Conservation (phyloP, 2,888 invertebrate species). For the Odontothrips loti region DNA sequence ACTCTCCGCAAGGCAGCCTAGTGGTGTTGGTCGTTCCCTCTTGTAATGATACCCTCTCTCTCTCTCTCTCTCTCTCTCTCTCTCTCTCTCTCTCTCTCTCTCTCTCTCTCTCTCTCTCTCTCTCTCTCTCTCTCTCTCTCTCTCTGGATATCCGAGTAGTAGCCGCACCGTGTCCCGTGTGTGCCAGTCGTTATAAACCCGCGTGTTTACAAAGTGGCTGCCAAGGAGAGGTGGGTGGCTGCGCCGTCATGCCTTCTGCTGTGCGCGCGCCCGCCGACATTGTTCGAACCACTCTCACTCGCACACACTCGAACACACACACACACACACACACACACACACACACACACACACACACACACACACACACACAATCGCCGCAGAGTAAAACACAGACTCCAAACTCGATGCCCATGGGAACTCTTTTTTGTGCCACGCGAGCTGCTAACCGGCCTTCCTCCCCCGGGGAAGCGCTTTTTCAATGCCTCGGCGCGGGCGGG, state of each 20-base stretch:
- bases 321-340: conserved; percentile 1
- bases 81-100: background rate
- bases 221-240: conserved; percentile 11
- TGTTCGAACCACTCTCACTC: background rate
- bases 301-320: background rate
- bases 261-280: background rate
- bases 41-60: background rate
- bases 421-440: background rate
- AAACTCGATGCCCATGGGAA: background rate
- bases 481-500: background rate
- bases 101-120: background rate
- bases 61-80: background rate
- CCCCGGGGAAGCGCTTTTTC: background rate
- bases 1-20: background rate
- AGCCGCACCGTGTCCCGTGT: background rate
- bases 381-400: background rate
- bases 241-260: background rate
- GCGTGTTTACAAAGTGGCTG: conserved; percentile 6
- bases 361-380: background rate
- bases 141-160: background rate
- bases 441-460: background rate
- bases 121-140: background rate
- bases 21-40: background rate
- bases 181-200: background rate
- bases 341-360: background rate